Conservation (phyloP, 1,140 invertebrate genomes). For the Helicoverpa armigera region DNA sequence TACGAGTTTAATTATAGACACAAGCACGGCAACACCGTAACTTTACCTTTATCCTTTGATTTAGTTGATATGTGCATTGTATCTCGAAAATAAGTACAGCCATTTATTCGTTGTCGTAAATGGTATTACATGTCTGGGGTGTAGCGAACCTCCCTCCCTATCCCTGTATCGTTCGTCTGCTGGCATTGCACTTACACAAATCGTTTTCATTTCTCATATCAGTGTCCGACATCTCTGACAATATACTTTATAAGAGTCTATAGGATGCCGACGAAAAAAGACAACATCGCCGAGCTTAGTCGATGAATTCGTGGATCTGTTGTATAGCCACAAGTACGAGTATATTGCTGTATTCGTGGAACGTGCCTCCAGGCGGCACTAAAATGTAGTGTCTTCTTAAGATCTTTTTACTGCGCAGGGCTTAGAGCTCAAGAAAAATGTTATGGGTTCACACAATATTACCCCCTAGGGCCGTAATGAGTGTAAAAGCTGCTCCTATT, state of each 20-base stretch:
- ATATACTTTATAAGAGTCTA: not conserved
- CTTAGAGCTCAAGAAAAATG: slow-evolving; percentile 38
- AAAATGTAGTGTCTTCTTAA: slow-evolving; percentile 42
- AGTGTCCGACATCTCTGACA: slow-evolving; percentile 35
- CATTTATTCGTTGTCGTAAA: not conserved
- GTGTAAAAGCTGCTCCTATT: slow-evolving; percentile 30
- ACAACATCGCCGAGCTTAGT: not conserved
- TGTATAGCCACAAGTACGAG: not conserved
- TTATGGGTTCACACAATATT: slow-evolving; percentile 41
- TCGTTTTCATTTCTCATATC: slow-evolving; percentile 34
- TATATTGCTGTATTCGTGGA: not conserved
- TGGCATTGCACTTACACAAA: slow-evolving; percentile 26
- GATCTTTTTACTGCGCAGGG: slow-evolving; percentile 17
- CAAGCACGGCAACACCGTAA: too few relatives aligned
- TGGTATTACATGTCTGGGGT: slow-evolving; percentile 21
- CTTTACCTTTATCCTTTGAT: too few relatives aligned
- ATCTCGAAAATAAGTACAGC: too few relatives aligned
- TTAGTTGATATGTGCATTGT: too few relatives aligned
- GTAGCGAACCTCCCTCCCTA: not conserved
- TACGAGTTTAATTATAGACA: too few relatives aligned
- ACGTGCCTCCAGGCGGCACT: slow-evolving; percentile 38
- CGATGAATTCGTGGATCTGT: slow-evolving; percentile 4
- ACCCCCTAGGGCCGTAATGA: slow-evolving; percentile 37
- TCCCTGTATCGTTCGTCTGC: slow-evolving; percentile 6
- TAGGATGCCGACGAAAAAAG: not conserved